phyloP scores from a whole-genome alignment of 92 coral and sea anemone genomes.

The Zoanthus gigantus region DNA sequence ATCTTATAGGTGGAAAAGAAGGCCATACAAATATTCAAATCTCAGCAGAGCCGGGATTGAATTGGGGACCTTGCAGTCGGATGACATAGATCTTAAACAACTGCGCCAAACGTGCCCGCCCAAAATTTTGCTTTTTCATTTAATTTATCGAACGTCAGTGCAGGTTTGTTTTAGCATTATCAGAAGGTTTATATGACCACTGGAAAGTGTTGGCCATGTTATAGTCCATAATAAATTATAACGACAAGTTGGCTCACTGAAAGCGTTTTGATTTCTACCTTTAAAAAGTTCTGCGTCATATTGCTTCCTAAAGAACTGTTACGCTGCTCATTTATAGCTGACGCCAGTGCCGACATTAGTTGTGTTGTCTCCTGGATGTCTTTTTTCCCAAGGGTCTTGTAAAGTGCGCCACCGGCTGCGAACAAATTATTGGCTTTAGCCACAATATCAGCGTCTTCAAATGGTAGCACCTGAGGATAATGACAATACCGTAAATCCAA shows the following conservation, averaged over 20 bases:
- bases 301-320: background rate
- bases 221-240: background rate
- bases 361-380: conserved; percentile 35
- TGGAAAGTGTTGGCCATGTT: too few relatives aligned
- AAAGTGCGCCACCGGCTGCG: conserved; percentile 4
- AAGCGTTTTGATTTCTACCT: background rate
- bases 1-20: too few relatives aligned
- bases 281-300: background rate
- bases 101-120: too few relatives aligned
- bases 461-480: conserved; percentile 12
- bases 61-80: too few relatives aligned
- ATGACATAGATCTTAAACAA: too few relatives aligned
- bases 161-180: too few relatives aligned
- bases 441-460: background rate
- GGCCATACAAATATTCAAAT: too few relatives aligned
- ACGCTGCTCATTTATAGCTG: background rate
- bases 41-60: too few relatives aligned
- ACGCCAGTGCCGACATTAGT: conserved; percentile 26
- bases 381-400: conserved; percentile 22
- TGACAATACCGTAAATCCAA: background rate
- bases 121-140: too few relatives aligned
- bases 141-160: too few relatives aligned
- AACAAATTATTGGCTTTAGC: conserved; percentile 1
- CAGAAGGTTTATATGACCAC: too few relatives aligned
- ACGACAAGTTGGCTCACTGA: background rate